phyloP scores from a whole-genome alignment of 2,797 vertebrate genomes.

The Halcyon badia region DNA sequence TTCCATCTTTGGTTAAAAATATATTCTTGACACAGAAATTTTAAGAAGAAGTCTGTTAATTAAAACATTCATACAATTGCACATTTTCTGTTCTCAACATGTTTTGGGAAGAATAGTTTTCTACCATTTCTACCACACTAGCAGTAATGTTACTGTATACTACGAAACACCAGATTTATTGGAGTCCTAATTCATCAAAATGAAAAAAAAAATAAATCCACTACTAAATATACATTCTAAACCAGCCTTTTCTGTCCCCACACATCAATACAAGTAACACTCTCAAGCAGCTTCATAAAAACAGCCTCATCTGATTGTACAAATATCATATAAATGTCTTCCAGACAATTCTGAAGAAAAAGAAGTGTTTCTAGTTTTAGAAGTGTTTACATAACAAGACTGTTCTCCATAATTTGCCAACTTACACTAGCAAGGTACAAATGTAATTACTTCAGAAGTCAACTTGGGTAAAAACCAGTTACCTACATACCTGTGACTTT shows the following conservation, averaged over 20 bases:
- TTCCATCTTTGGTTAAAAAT: constrained; percentile 97
- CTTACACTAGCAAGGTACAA: background rate
- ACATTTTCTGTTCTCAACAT: background rate
- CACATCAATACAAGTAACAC: background rate
- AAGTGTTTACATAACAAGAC: background rate
- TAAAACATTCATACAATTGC: constrained; percentile 31
- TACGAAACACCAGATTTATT: background rate
- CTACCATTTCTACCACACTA: background rate
- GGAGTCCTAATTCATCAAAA: background rate
- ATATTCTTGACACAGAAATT: constrained; percentile 87
- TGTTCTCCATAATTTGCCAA: background rate
- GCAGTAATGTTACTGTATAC: background rate
- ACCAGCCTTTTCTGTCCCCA: background rate
- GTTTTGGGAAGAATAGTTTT: background rate
- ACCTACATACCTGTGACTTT: constrained; percentile 93
- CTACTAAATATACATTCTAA: background rate
- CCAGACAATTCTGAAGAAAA: background rate
- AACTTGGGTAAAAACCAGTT: background rate
- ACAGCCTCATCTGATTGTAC: background rate
- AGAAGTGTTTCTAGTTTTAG: background rate
- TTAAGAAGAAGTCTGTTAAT: constrained; percentile 64
- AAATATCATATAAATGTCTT: background rate
- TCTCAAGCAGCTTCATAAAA: background rate
- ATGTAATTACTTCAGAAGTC: background rate
- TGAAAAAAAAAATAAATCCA: background rate